Conservation (phyloP, 2,113 vertebrate species). For the Clarias gariepinus region DNA sequence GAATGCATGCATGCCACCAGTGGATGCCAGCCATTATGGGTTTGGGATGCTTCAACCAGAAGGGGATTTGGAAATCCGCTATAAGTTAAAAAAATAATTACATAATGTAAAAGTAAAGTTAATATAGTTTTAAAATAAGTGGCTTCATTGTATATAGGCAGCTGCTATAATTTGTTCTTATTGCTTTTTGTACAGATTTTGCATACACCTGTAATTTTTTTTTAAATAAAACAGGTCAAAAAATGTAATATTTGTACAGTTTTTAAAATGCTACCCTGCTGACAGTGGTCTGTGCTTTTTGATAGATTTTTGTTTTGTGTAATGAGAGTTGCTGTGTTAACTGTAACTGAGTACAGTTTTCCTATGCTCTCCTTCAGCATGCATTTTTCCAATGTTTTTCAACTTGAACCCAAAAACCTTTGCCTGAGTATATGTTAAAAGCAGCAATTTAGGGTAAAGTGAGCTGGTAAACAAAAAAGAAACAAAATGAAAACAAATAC, state of each 20-base stretch:
- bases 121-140: slow-evolving; percentile 30
- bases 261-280: background rate
- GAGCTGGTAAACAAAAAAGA: background rate
- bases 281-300: background rate
- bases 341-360: background rate
- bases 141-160: background rate
- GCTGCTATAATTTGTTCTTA: background rate
- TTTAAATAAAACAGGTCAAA: slow-evolving; percentile 5
- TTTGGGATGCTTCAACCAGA: slow-evolving; percentile 80
- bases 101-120: slow-evolving; percentile 13
- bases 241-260: background rate
- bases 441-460: background rate
- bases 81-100: slow-evolving; percentile 65
- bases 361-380: background rate
- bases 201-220: background rate
- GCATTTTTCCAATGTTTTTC: background rate
- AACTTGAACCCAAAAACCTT: background rate
- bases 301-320: too few species aligned
- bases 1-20: slow-evolving; percentile 61
- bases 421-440: background rate
- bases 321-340: background rate
- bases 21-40: slow-evolving; percentile 73
- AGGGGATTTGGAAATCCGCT: slow-evolving; percentile 68
- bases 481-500: background rate
- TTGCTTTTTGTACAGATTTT: slow-evolving; percentile 3